Evolutionary conservation across 2,113 vertebrate species (phyloP), one percentile per base, ranked within the genome.

Genomic region (Eudyptes chrysolophus): DNA sequence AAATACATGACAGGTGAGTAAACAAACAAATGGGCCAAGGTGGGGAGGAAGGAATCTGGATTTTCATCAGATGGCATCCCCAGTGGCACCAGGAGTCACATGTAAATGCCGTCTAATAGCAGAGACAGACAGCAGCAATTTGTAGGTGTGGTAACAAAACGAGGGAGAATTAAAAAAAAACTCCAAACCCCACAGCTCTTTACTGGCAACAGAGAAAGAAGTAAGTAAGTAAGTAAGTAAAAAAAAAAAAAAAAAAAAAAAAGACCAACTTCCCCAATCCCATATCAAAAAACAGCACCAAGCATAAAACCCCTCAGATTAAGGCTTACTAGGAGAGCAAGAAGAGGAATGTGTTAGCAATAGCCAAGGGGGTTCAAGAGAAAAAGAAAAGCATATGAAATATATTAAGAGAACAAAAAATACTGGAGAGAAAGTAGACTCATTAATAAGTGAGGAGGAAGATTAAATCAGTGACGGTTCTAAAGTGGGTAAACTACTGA

Each of bases 401-500:
- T 80, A 77, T 46, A 74, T 66, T 60, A 87, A 72, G 13, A 68
- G 58, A 96, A 93, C 24, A 86, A 85, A 95, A 94, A 88, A 52
- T 55, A 65, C 4, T 2, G 40, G 30, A 83, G 22, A 52, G 17
- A 92, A 95, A 72, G 52, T 62, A 72, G 58, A 30, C 38, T 93
- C 72, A 78, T 93, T 90, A 96, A 96, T 92, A 93, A 96, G 88
- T 74, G 62, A 88, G 64, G 58, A 83, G 6, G 82, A 95, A 94
- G 32, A 93, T 90, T 93, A 94, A 95, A 94, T 92, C 92, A 88
- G 52, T 88, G 68, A 49, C 0, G 4, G 27, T 60, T 96, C 51
- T 94, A 95, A 94, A 93, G 85, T 71, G 40, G n/a, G 42, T 93
- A 97, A 95, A 95, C 92, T 86, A 92, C 89, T 64, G 64, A 88